Base-by-base conservation (phyloP, 2,797 vertebrate genomes). In the Ambastaia sidthimunki region DNA sequence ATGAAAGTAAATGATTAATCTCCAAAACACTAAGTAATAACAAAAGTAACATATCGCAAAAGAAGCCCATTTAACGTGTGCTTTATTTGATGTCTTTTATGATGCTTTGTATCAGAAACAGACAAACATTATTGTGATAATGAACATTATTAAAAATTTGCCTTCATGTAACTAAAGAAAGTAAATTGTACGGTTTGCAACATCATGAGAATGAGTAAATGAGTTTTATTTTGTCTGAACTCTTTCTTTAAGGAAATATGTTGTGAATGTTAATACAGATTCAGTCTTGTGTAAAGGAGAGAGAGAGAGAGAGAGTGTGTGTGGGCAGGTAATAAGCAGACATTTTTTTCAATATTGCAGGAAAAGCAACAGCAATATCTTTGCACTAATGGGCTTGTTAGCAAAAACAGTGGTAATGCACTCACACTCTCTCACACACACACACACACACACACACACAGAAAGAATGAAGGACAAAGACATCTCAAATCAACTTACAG, bases 301-400 rank as follows among this genome's bases (percentile, higher is more conserved):
- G 47, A 72, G 48, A 44, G n/a, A n/a, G n/a, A n/a, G n/a, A n/a
- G n/a, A n/a, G n/a, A n/a, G 2, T 68, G 70, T 65, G 75, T 13
- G 80, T 71, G 50, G 55, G 74, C 31, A 71, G 66, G 68, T 34
- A 80, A 71, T 41, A 78, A 71, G 55, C 76, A 77, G 66, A 21
- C 54, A 4, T 74, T 21, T 44, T 23, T 59, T 66, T 69, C 66
- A 60, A 60, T 37, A 62, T 52, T 52, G 47, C 55, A 54, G n/a
- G 67, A 71, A 77, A 70, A 77, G 66, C 25, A 48, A 78, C 76
- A 41, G 76, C 55, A 52, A 63, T 78, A 78, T 62, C 47, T 78
- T 70, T 63, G 19, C 68, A 71, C 76, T 78, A 78, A 78, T 78
- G 76, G 68, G 52, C 76, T 78, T 71, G 76, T 78, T 78, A 78